A percentile compares a stretch with the other conserved stretches of the same genome.
Evolutionary conservation across 1,140 invertebrate species (phyloP).

Genomic region (Aphidius ervi): DNA sequence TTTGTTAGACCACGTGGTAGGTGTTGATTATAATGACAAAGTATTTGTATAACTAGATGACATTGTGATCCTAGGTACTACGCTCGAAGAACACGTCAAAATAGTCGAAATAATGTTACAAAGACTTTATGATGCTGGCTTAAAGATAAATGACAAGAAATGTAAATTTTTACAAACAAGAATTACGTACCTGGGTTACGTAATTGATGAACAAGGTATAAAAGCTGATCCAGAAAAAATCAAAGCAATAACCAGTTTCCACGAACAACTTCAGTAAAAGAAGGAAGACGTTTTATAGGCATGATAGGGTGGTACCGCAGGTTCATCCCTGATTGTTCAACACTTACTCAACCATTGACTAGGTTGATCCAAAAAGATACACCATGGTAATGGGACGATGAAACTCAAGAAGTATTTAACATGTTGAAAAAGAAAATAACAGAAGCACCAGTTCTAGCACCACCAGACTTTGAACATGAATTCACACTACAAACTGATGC

Average conservation of each 20-base stretch:
- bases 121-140: constrained; percentile 6
- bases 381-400: constrained; percentile 27
- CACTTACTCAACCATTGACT: constrained; percentile 32
- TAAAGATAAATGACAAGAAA: constrained; percentile 30
- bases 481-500: constrained; percentile 35
- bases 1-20: constrained; percentile 30
- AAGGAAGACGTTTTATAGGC: constrained; percentile 34
- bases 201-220: constrained; percentile 28
- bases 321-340: constrained; percentile 40
- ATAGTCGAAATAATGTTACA: constrained; percentile 30
- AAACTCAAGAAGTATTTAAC: constrained; percentile 7
- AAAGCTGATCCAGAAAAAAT: constrained; percentile 31
- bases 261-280: constrained; percentile 26
- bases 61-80: constrained; percentile 26
- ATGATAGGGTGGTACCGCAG: constrained; percentile 38
- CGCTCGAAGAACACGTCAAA: constrained; percentile 27
- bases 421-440: neutral
- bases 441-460: constrained; percentile 10
- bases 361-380: constrained; percentile 29
- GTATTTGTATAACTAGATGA: constrained; percentile 40
- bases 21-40: constrained; percentile 21
- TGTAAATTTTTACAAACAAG: constrained; percentile 27
- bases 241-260: constrained; percentile 14
- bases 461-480: constrained; percentile 31
- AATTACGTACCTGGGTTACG: constrained; percentile 31